Evolutionary conservation across 2,888 invertebrate species (phyloP).

Genomic region (Ophion obscuratus): DNA sequence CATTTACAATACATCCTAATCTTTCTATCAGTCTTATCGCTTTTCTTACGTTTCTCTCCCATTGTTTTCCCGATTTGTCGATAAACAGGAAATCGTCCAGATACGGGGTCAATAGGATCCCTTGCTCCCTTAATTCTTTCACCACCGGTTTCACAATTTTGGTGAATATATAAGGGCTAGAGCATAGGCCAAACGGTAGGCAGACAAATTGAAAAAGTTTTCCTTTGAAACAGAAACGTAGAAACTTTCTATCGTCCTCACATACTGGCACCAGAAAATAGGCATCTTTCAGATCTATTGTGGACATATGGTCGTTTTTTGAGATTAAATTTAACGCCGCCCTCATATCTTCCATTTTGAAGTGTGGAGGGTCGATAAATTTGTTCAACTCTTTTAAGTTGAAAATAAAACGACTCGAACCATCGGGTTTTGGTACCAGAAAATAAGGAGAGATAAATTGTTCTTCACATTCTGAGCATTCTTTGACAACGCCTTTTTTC

Average conservation of each 20-base stretch:
- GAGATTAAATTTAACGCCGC: not conserved
- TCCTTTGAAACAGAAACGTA: not conserved
- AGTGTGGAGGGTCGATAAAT: not conserved
- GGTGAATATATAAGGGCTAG: not conserved
- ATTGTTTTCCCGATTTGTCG: not conserved
- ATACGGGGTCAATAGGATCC: not conserved
- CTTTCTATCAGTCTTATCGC: not conserved
- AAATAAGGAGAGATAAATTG: not conserved
- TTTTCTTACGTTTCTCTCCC: not conserved
- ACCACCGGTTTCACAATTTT: slow-evolving; percentile 6
- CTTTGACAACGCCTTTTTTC: not conserved
- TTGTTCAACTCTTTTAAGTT: not conserved
- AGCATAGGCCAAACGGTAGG: not conserved
- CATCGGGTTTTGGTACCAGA: not conserved
- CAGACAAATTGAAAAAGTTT: not conserved
- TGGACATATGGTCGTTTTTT: not conserved
- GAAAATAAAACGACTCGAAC: not conserved
- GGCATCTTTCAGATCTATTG: not conserved
- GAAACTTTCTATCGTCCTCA: not conserved
- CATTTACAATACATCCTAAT: slow-evolving; percentile 51
- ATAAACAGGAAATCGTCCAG: not conserved
- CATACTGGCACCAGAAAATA: not conserved
- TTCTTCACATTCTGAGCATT: not conserved
- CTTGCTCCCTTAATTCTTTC: not conserved
- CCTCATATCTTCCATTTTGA: not conserved